Conservation (phyloP, 2,888 invertebrate genomes). For the Erebia epiphron region DNA sequence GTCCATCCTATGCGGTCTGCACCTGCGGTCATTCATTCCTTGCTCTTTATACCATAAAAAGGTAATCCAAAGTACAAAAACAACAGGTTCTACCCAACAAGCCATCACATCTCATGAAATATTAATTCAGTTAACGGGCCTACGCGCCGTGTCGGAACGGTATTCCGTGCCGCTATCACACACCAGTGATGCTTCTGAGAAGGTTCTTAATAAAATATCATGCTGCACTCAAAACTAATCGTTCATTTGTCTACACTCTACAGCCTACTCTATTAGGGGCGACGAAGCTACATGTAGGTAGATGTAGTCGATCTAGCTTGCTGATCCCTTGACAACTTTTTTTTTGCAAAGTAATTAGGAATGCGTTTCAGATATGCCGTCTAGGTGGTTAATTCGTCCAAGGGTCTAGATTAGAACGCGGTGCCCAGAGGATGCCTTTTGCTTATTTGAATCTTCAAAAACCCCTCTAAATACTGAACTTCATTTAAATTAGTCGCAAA, state of each 20-base stretch:
- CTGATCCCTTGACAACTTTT: too few relatives aligned
- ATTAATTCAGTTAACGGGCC: conserved; percentile 54
- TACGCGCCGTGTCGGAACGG: conserved; percentile 44
- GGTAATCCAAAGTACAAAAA: background rate
- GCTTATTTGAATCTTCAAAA: too few relatives aligned
- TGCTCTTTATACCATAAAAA: background rate
- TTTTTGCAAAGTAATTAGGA: too few relatives aligned
- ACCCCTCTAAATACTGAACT: too few relatives aligned
- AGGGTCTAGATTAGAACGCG: too few relatives aligned
- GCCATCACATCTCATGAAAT: conserved; percentile 45
- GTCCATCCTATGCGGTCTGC: background rate
- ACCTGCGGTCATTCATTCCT: background rate
- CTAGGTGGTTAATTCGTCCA: too few relatives aligned
- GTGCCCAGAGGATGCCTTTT: too few relatives aligned
- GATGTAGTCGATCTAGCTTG: background rate
- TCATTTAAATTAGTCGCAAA: too few relatives aligned
- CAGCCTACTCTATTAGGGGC: background rate
- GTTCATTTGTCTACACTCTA: background rate
- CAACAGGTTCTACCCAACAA: background rate
- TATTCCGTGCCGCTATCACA: conserved; percentile 29
- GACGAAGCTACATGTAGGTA: too few relatives aligned
- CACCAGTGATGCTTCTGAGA: conserved; percentile 18
- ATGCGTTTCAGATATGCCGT: too few relatives aligned
- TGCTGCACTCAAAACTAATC: background rate
- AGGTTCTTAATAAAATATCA: background rate